Evolutionary conservation across 2,797 vertebrate genomes (phyloP).

Genomic region (Pampus argenteus): DNA sequence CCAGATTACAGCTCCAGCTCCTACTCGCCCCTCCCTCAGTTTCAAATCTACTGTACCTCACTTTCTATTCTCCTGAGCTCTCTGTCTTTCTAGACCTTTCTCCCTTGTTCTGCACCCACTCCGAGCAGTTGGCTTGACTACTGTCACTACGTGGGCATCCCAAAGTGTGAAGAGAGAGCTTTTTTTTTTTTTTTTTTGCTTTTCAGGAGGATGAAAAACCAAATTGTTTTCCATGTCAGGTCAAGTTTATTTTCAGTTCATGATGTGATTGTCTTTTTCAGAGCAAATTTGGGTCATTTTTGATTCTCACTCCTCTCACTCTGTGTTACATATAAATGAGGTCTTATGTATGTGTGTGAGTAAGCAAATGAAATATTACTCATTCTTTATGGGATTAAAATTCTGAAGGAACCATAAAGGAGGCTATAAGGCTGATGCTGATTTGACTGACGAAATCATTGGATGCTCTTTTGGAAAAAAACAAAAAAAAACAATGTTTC

Average conservation of each 20-base stretch:
- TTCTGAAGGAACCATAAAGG: slow-evolving; percentile 2
- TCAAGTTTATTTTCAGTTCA: slow-evolving; percentile 22
- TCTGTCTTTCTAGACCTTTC: slow-evolving; percentile 14
- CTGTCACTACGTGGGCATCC: slow-evolving; percentile 31
- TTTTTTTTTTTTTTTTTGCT: too few relatives aligned
- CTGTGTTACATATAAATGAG: slow-evolving; percentile 4
- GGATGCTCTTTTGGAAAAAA: too few relatives aligned
- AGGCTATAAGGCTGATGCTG: not conserved
- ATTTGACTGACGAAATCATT: too few relatives aligned
- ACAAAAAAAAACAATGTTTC: too few relatives aligned
- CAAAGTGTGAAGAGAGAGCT: slow-evolving; percentile 16
- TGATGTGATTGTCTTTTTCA: slow-evolving; percentile 11
- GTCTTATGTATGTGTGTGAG: not conserved
- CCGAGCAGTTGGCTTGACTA: slow-evolving; percentile 17
- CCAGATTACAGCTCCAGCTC: slow-evolving; percentile 63
- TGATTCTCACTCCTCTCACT: slow-evolving; percentile 1
- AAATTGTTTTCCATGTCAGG: slow-evolving; percentile 1
- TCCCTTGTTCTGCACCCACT: slow-evolving; percentile 27
- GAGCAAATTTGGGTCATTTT: not conserved
- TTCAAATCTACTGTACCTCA: slow-evolving; percentile 10
- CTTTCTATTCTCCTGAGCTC: slow-evolving; percentile 8
- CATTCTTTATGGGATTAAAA: not conserved
- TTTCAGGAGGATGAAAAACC: slow-evolving; percentile 33
- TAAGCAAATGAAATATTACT: slow-evolving; percentile 19
- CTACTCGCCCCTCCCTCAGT: not conserved